phyloP scores from a whole-genome alignment of 2,888 invertebrate genomes.

The Embidobia sp. region DNA sequence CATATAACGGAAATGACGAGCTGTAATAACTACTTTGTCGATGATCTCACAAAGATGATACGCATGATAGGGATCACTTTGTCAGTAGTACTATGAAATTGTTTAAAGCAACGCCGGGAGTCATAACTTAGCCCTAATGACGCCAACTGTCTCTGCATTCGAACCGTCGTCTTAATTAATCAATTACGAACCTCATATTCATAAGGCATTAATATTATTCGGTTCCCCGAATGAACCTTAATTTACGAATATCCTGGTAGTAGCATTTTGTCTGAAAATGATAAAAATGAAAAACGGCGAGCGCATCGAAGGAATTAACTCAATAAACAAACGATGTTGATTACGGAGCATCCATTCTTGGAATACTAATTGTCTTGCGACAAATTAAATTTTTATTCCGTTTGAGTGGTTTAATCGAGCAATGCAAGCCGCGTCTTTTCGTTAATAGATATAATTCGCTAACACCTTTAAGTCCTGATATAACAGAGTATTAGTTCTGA shows the following conservation, averaged over 20 bases:
- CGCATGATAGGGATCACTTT: slow-evolving; percentile 68
- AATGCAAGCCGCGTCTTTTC: slow-evolving; percentile 54
- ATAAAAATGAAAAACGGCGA: background rate
- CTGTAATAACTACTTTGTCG: slow-evolving; percentile 67
- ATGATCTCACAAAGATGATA: slow-evolving; percentile 72
- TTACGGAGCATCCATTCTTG: slow-evolving; percentile 5
- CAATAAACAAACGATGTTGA: slow-evolving; percentile 11
- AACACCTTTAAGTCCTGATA: slow-evolving; percentile 78
- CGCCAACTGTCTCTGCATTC: slow-evolving; percentile 70
- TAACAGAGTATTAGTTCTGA: slow-evolving; percentile 78
- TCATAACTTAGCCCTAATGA: slow-evolving; percentile 69
- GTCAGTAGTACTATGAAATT: slow-evolving; percentile 65
- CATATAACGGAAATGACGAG: slow-evolving; percentile 69
- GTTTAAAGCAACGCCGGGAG: slow-evolving; percentile 67
- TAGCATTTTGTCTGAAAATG: slow-evolving; percentile 8
- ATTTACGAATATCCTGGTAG: slow-evolving; percentile 18
- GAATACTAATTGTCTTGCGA: slow-evolving; percentile 25
- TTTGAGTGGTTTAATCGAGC: slow-evolving; percentile 55
- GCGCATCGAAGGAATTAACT: background rate
- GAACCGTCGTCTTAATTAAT: slow-evolving; percentile 59
- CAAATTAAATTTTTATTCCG: slow-evolving; percentile 43
- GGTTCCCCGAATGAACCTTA: slow-evolving; percentile 41
- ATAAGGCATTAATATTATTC: slow-evolving; percentile 54
- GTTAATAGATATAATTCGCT: slow-evolving; percentile 74
- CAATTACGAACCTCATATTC: slow-evolving; percentile 60